Conservation (phyloP, 2,113 vertebrate genomes). For the Microcebus ravelobensis region DNA sequence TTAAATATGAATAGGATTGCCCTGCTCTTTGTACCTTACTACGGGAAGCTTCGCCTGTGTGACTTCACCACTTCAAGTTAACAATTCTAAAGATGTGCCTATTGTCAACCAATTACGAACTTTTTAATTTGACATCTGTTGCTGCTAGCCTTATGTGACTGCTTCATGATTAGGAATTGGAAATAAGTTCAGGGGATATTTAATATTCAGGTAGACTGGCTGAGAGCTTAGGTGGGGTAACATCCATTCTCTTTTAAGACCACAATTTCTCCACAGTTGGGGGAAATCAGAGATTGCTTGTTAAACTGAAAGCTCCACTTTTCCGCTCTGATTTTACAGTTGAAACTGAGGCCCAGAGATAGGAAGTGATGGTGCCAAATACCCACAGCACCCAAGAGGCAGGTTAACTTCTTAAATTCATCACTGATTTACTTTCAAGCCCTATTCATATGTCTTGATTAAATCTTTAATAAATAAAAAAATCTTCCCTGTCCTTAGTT, state of each 20-base stretch:
- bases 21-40: conserved; percentile 16
- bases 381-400: neutral
- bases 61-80: conserved; percentile 32
- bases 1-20: conserved; percentile 36
- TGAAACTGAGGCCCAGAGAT: neutral
- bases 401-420: conserved; percentile 35
- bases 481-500: neutral
- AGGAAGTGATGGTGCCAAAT: neutral
- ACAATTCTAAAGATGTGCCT: conserved; percentile 50
- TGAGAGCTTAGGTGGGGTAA: conserved; percentile 14
- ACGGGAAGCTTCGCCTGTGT: conserved; percentile 49
- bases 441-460: neutral
- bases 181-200: neutral
- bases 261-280: neutral
- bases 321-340: neutral
- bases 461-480: conserved; percentile 34
- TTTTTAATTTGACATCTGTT: conserved; percentile 67
- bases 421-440: conserved; percentile 21
- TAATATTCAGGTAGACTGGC: conserved; percentile 23
- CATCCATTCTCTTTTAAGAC: neutral
- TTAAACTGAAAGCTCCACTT: conserved; percentile 10
- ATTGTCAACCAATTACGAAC: conserved; percentile 63
- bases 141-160: conserved; percentile 41
- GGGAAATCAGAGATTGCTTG: neutral
- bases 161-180: conserved; percentile 40